Evolutionary conservation across 2,113 vertebrate genomes (phyloP).

Genomic region (Rhynchomys soricoides): DNA sequence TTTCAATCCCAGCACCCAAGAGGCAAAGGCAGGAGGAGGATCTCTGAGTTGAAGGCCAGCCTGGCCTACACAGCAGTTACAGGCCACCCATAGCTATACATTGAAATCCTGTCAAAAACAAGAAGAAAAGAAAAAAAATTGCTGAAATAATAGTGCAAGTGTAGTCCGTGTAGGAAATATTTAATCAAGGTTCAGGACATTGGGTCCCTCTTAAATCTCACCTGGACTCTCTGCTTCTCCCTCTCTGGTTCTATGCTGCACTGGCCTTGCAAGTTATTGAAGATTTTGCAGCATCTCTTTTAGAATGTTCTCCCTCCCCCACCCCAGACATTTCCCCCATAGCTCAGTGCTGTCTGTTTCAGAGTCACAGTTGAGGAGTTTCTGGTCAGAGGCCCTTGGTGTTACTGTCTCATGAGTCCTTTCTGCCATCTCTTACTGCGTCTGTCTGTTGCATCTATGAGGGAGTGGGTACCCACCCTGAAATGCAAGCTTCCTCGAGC

Average conservation of each 20-base stretch:
- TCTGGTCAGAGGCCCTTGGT: background rate
- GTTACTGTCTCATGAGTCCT: background rate
- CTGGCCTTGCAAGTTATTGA: background rate
- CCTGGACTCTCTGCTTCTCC: background rate
- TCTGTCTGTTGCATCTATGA: background rate
- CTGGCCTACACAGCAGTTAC: background rate
- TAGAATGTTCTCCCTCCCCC: background rate
- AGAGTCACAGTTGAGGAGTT: background rate
- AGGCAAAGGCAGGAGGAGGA: background rate
- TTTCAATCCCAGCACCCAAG: background rate
- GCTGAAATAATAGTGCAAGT: background rate
- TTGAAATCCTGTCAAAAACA: background rate
- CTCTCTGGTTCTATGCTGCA: background rate
- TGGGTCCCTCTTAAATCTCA: background rate
- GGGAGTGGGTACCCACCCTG: background rate
- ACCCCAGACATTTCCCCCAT: background rate
- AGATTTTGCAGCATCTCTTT: background rate
- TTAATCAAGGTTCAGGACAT: background rate
- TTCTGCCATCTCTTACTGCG: background rate
- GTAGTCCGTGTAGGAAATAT: background rate
- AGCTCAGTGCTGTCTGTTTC: background rate
- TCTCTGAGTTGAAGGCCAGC: background rate
- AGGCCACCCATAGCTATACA: background rate
- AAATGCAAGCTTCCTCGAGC: background rate
- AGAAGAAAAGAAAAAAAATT: background rate